Evolutionary conservation across 2,797 vertebrate species (phyloP).

Genomic region (Dallia pectoralis): DNA sequence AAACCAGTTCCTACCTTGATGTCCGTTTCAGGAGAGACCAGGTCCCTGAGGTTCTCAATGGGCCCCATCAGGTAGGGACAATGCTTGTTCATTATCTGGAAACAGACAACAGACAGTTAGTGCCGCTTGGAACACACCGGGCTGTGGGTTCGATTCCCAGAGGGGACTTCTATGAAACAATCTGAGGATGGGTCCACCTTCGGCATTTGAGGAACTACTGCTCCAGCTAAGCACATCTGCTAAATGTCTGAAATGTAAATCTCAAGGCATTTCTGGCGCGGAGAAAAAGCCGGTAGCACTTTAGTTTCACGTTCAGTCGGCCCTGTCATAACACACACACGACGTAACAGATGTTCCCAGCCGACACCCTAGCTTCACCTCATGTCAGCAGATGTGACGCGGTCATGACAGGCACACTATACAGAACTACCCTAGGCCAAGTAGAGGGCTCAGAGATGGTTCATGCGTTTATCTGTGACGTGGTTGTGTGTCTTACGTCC

Average conservation of each 20-base stretch:
- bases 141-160: no score
- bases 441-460: slow-evolving; percentile 50
- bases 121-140: no score
- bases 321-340: not conserved
- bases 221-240: no score
- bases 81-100: slow-evolving; percentile 81
- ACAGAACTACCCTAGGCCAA: slow-evolving; percentile 33
- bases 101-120: not conserved
- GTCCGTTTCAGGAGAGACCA: slow-evolving; percentile 79
- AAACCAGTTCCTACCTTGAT: slow-evolving; percentile 76
- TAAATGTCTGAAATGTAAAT: no score
- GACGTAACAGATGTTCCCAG: not conserved
- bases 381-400: not conserved
- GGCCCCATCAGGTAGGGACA: slow-evolving; percentile 87
- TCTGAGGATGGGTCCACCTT: no score
- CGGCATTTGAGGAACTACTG: no score
- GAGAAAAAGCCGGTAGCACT: no score
- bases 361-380: not conserved
- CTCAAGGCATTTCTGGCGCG: no score
- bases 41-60: slow-evolving; percentile 77
- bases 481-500: slow-evolving; percentile 57
- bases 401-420: not conserved
- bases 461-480: no score
- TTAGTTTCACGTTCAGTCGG: no score
- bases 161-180: no score